Evolutionary conservation across 1,140 invertebrate genomes (phyloP).

Genomic region (Nymphalis io): DNA sequence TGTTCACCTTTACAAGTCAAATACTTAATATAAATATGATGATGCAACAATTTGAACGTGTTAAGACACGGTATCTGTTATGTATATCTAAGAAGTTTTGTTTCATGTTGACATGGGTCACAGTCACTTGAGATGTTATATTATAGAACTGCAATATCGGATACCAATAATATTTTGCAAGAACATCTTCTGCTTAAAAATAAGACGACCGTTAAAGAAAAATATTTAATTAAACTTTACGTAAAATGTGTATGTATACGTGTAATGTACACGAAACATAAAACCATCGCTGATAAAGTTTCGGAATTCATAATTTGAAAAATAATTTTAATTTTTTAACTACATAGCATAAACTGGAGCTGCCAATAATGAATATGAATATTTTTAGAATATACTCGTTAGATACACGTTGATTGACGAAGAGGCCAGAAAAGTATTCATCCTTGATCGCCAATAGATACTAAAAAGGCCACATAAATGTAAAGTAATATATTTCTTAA

Average conservation of each 20-base stretch:
- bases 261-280: no score
- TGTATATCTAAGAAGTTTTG: neutral
- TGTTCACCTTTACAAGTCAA: slow-evolving; percentile 1
- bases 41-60: neutral
- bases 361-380: no score
- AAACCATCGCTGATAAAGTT: no score
- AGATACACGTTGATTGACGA: no score
- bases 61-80: neutral
- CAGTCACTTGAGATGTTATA: neutral
- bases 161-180: neutral
- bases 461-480: no score
- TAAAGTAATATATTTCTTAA: neutral
- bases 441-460: no score
- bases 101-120: no score
- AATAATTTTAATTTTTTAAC: no score
- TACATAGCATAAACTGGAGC: no score
- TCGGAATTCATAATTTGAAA: no score
- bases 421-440: no score
- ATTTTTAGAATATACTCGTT: no score
- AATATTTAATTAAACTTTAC: neutral
- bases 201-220: neutral
- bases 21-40: neutral
- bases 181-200: slow-evolving; percentile 2
- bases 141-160: neutral
- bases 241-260: neutral